phyloP scores from a whole-genome alignment of 53 echinoderm and acorn worm species.

The Holothuria leucospilota region DNA sequence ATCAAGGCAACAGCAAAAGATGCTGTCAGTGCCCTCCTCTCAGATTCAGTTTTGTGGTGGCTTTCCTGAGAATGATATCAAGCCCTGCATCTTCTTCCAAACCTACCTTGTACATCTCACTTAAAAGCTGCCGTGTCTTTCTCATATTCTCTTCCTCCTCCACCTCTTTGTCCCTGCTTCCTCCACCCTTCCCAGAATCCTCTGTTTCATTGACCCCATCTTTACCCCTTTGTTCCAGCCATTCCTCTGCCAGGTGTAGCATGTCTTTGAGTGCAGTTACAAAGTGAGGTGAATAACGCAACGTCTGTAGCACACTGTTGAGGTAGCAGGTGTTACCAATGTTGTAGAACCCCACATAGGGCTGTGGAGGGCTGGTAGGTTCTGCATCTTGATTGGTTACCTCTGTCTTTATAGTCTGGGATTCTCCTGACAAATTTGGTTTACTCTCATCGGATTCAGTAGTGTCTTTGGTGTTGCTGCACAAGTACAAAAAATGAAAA shows the following conservation, averaged over 20 bases:
- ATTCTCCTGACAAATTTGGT: no score
- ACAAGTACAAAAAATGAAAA: no score
- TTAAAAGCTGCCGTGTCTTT: constrained; percentile 62
- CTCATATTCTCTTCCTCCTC: constrained; percentile 19
- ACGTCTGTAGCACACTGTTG: constrained; percentile 96
- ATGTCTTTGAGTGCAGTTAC: constrained; percentile 62
- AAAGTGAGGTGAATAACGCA: constrained; percentile 91
- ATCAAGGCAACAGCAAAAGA: no score
- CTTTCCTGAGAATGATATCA: no score
- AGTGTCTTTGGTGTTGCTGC: no score
- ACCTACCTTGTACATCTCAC: constrained; percentile 76
- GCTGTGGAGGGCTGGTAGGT: constrained; percentile 43
- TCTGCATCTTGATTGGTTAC: constrained; percentile 3
- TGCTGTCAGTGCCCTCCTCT: no score
- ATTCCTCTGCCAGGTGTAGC: constrained; percentile 47
- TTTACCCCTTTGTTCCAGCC: constrained; percentile 1
- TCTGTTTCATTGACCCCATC: constrained; percentile 4
- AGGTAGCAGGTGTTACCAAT: constrained; percentile 97
- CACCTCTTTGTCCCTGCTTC: neutral
- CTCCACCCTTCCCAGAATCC: neutral
- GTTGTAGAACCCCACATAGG: constrained; percentile 89
- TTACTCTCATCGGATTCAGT: no score
- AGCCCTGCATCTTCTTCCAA: no score
- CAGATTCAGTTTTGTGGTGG: no score
- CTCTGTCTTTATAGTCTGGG: no score